Evolutionary conservation across 2,797 vertebrate species (phyloP), one percentile per base, ranked within the genome.

Genomic region (Tolypeutes matacus): DNA sequence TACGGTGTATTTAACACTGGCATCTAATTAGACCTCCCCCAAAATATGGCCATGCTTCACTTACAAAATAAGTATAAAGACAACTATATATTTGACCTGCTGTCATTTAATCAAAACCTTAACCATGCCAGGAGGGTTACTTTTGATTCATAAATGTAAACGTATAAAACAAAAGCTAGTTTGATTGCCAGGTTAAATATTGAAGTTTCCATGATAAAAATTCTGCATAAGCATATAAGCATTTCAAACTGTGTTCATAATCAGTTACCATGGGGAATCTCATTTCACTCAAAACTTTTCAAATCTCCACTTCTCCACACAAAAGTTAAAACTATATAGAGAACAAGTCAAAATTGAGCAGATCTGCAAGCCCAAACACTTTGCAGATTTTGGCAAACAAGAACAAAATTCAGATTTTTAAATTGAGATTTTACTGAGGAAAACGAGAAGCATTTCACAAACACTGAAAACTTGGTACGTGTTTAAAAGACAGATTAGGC

Each of bases 1-100:
- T 76, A 69, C 85, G 81, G 34, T 96, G 76, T 94, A 95, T 94
- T 96, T 95, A 96, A 88, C 58, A 80, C 60, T 95, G 92, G 77
- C 77, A 91, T 96, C 77, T 88, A 89, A 93, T 92, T 95, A 93
- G 86, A 78, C 77, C 42, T 82, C 72, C 70, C 20, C 0, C 13
- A 69, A 94, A 88, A 88, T 67, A 42, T 92, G 82, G 23, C 42
- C 23, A 72, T 78, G 42, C 81, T 93, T 91, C 62, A 67, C 62
- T 88, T 84, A 78, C 42, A 94, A 93, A 93, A 25, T 95, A 82
- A 83, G 56, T 80, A 70, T 73, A 34, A 65, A 31, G 13, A 87
- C 58, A 95, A 65, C 85, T 92, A 88, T 49, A 73, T 82, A 82
- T 94, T 91, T 95, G n/a, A 94, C 23, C 23, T 76, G 3, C 39